Base-by-base conservation (phyloP, 2,797 vertebrate genomes). In the Clarias pachynema region DNA sequence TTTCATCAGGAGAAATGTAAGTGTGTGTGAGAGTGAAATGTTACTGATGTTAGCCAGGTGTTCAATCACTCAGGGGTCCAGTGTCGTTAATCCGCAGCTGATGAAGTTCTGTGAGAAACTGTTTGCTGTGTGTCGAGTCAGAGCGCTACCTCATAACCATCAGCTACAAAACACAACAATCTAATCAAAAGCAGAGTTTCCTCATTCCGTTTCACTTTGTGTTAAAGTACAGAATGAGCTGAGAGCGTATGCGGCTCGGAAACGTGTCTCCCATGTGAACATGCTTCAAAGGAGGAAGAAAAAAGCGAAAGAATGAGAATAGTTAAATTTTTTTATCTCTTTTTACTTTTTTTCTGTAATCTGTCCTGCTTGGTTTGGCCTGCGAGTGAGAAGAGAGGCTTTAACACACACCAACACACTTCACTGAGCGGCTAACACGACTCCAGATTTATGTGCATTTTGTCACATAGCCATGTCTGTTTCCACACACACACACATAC, bases 361-460 rank as follows among this genome's bases (percentile, higher is more conserved):
- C 72, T 78, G 70, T 85, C 82, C 56, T 86, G 86, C 81, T 86
- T 88, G 88, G 87, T 90, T 91, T 88, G 90, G 83, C 79, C 88
- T 90, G 84, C 24, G 81, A 62, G 83, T 77, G 84, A 84, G 81
- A 70, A 68, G 63, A 68, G 63, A 80, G 56, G 20, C 18, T 82
- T 79, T 78, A 78, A 78, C 57, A 37, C 57, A 78, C 56, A 85
- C 82, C 66, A 73, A 86, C 86, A 87, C 87, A 87, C 49, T 72
- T 78, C 40, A 86, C 57, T 84, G 77, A 77, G 66, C 86, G 79
- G 40, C 77, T 57, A 62, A 65, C 78, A 79, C 81, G 69, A 88
- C 81, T 82, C 83, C 49, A 86, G 53, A 49, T 59, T 83, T 74
- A 74, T 84, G 79, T 57, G 40, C 37, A 49, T 70, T 70, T 81